phyloP scores from a whole-genome alignment of 1,140 invertebrate species.

The Berghia stephanieae region DNA sequence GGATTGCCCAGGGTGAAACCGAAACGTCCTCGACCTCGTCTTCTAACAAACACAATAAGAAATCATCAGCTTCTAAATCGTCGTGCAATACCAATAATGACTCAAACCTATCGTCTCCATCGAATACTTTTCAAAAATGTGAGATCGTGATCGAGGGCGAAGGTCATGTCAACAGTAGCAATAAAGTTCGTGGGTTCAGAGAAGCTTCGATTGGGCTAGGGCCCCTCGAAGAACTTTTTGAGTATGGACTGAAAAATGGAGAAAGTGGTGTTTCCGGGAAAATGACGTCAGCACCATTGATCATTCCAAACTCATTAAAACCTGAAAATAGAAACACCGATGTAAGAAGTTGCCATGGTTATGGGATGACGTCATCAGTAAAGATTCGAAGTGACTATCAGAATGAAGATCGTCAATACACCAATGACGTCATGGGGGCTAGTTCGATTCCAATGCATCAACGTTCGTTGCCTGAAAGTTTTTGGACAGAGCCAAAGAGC shows the following conservation, averaged over 20 bases:
- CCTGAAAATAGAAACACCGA: no score
- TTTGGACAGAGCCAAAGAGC: conserved; percentile 54
- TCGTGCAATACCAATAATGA: no score
- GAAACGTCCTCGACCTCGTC: conserved; percentile 28
- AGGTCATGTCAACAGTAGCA: conserved; percentile 38
- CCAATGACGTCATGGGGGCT: no score
- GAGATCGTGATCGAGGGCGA: conserved; percentile 27
- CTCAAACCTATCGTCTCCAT: no score
- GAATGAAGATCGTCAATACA: no score
- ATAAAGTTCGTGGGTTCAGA: conserved; percentile 48
- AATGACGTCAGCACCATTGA: no score
- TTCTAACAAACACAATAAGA: conserved; percentile 27
- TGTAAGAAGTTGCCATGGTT: no score
- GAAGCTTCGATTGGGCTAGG: conserved; percentile 52
- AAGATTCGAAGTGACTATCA: no score
- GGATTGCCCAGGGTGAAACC: conserved; percentile 56
- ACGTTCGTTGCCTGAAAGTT: conserved; percentile 54
- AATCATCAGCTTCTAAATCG: conserved; percentile 33
- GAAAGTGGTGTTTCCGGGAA: no score
- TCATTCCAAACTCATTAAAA: no score
- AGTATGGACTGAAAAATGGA: conserved; percentile 55
- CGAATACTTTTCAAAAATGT: no score
- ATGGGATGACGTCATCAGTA: no score
- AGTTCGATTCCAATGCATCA: conserved; percentile 52
- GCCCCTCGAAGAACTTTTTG: conserved; percentile 56